phyloP scores from a whole-genome alignment of 2,797 vertebrate genomes.

The Remorina albescens region DNA sequence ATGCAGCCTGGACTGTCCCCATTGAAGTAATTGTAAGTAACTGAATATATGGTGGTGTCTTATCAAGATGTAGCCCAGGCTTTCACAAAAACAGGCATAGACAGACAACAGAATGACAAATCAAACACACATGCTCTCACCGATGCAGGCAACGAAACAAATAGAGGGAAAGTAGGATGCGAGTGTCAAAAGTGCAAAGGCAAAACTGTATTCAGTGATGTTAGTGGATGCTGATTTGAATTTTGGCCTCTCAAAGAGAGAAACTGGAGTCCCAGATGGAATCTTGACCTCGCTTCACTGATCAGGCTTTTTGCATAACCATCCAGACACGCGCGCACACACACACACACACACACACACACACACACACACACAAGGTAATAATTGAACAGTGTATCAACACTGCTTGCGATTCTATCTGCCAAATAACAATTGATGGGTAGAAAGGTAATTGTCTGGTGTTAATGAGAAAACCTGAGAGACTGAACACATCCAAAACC shows the following conservation, averaged over 20 bases:
- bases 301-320: conserved; percentile 5
- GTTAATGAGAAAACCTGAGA: conserved; percentile 31
- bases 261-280: neutral
- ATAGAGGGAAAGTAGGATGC: neutral
- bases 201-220: neutral
- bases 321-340: neutral
- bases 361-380: neutral
- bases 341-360: neutral
- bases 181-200: neutral
- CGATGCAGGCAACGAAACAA: conserved; percentile 3
- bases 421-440: conserved; percentile 23
- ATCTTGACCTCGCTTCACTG: conserved; percentile 12
- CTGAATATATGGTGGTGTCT: neutral
- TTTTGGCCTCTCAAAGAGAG: conserved; percentile 10
- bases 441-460: conserved; percentile 42
- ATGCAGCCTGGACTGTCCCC: conserved; percentile 10
- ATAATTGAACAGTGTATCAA: conserved; percentile 5
- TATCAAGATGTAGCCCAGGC: neutral
- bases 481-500: conserved; percentile 26
- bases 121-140: neutral
- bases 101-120: neutral
- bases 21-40: conserved; percentile 1
- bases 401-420: conserved; percentile 22
- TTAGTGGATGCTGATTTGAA: neutral
- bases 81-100: conserved; percentile 11